phyloP scores from a whole-genome alignment of 2,888 invertebrate species.

The Tolmerus cingulatus region DNA sequence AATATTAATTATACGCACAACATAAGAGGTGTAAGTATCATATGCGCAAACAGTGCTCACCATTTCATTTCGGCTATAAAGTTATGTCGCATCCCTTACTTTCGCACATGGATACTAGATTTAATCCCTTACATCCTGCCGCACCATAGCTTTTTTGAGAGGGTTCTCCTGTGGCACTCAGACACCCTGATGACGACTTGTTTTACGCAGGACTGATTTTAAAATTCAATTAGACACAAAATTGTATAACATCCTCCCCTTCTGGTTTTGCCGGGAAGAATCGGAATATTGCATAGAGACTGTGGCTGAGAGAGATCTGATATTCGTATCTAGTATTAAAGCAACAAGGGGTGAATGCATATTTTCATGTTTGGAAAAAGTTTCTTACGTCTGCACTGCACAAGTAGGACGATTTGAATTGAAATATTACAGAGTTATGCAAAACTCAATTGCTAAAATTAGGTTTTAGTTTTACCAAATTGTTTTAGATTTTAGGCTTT shows the following conservation, averaged over 20 bases:
- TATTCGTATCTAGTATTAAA: not conserved
- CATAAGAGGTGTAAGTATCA: constrained; percentile 54
- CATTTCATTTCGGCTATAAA: not conserved
- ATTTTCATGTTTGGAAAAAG: not conserved
- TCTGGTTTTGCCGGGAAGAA: not conserved
- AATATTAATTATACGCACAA: constrained; percentile 55
- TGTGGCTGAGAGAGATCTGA: not conserved
- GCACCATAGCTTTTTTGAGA: not conserved
- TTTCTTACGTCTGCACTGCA: not conserved
- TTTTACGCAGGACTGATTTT: constrained; percentile 42
- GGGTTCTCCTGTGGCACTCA: constrained; percentile 1
- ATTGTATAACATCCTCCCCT: constrained; percentile 29
- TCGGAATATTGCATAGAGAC: not conserved
- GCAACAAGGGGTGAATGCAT: not conserved
- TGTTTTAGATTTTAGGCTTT: too few species aligned
- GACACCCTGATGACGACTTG: constrained; percentile 38
- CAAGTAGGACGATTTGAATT: not conserved
- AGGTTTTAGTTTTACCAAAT: too few species aligned
- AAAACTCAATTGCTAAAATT: too few species aligned
- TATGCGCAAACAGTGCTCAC: not conserved
- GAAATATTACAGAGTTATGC: not conserved
- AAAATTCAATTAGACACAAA: constrained; percentile 35
- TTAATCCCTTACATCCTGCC: not conserved
- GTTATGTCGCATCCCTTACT: not conserved
- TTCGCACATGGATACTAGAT: not conserved